Evolutionary conservation across 2,113 vertebrate species (phyloP).

Genomic region (Oncorhynchus masou): DNA sequence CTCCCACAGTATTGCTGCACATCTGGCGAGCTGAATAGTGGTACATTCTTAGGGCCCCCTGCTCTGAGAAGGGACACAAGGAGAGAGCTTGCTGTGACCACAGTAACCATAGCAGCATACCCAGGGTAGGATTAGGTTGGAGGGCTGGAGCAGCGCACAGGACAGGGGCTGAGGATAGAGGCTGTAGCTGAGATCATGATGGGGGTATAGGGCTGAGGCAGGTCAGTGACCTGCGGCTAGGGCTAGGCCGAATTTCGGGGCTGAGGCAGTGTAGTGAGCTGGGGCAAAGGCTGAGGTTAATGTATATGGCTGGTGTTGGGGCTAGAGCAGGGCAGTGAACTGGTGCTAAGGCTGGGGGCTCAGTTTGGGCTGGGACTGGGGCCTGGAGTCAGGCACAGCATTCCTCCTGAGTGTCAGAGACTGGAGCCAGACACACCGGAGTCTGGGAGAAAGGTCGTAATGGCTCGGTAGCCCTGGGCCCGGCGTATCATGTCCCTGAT

Average conservation of each 20-base stretch:
- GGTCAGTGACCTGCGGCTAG: neutral
- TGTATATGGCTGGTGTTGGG: neutral
- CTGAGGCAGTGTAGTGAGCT: too few species aligned
- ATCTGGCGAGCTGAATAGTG: conserved; percentile 63
- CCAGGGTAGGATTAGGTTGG: conserved; percentile 59
- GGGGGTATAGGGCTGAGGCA: neutral
- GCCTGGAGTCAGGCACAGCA: conserved; percentile 43
- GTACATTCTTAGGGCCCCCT: conserved; percentile 58
- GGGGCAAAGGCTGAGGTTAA: conserved; percentile 27
- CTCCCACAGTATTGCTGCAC: conserved; percentile 78
- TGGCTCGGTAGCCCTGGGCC: conserved; percentile 84
- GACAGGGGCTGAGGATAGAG: neutral
- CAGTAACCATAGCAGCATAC: conserved; percentile 75
- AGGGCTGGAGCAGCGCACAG: conserved; percentile 6
- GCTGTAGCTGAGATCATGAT: neutral
- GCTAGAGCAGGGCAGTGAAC: conserved; percentile 11
- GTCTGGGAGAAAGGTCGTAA: conserved; percentile 84
- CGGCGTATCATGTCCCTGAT: conserved; percentile 90
- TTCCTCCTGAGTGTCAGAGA: conserved; percentile 79
- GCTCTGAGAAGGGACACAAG: conserved; percentile 70
- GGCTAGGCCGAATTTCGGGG: too few species aligned
- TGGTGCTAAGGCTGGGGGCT: neutral
- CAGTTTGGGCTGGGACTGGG: neutral
- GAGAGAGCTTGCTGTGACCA: conserved; percentile 70
- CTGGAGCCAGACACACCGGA: conserved; percentile 87